Evolutionary conservation across 2,888 invertebrate species (phyloP), one percentile per base, ranked within the genome.

Genomic region (Altica lythri): DNA sequence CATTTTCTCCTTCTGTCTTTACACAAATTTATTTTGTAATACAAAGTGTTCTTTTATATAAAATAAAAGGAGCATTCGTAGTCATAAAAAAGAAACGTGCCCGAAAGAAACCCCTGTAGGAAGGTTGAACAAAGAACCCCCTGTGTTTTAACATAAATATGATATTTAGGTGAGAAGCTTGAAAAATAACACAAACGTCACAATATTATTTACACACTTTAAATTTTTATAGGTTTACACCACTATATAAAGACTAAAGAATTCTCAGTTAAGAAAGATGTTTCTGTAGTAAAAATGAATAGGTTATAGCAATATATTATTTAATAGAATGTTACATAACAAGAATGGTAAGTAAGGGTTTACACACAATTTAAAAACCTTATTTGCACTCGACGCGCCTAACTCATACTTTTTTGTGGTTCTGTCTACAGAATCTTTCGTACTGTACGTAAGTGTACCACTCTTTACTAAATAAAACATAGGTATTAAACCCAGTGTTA

Each of bases 111-210:
- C 37, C 5, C 37, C 48, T 29, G 17, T 32, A 13, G 29, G 17
- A 13, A 29, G 18, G 38, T 27, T 29, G 38, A 16, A 48, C 48
- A 48, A 48, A 48, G 48, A 48, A 48, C 29, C 38, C 48, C 27
- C 38, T 48, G 48, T 35, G 29, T 9, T 48, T 10, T 16, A 29
- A 48, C 48, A 48, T 48, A 48, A 48, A 48, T 38, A 48, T 38
- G 27, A 48, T 48, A 38, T 48, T 48, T 48, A 48, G 48, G 48
- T 48, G 48, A 48, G 48, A 48, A 48, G 37, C 18, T 48, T 48
- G 38, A 48, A n/a, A 48, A 48, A 48, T 40, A 48, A 40, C 37
- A 38, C 35, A 35, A 38, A 48, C 38, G 27, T 27, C 30, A 27
- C 25, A 35, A n/a, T 19, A 30, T 48, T 18, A 48, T 48, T 48